Evolutionary conservation across 2,888 invertebrate genomes (phyloP), one percentile per base, ranked within the genome.

Genomic region (Hofmannophila pseudospretella): DNA sequence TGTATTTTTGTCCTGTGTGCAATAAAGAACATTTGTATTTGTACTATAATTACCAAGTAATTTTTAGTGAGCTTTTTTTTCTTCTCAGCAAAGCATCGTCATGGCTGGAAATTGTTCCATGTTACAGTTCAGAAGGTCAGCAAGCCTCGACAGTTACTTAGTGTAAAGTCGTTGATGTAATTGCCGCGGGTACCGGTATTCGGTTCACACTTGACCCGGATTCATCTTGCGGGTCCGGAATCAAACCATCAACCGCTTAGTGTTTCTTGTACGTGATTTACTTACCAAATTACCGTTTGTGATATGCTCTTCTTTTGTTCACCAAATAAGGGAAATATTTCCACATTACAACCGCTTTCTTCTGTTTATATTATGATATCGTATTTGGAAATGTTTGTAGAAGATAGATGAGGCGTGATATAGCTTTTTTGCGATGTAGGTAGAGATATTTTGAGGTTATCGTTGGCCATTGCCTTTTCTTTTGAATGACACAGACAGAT

Each of bases 131-230:
- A 28, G 16, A 38, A 41, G 41, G 38, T 41, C 33, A 38, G 26
- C 22, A 16, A 11, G 42, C 39, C 45, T 46, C 32, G 44, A 47
- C 47, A 44, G 48, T 32, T 42, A 45, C 53, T 54, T 53, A 40
- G 53, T 60, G 49, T 55, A 50, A 60, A 58, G 56, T 51, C 49
- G 63, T 71, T 67, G 60, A 63, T 58, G 56, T 66, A 65, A 69
- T 68, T 66, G 58, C 58, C 39, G 47, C 49, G n/a, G n/a, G 56
- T 63, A 65, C 64, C 59, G 71, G 67, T 66, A 57, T 61, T 56
- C 54, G 44, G 53, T 57, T 58, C 63, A 67, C 65, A 66, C 54
- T 55, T 58, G 61, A 66, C 64, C 64, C 56, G 58, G 49, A 59
- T 64, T 49, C 49, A 51, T 47, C 42, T 49, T 25, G 34, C 26